Base-by-base conservation (phyloP, 2,113 vertebrate genomes). In the Colaptes auratus region DNA sequence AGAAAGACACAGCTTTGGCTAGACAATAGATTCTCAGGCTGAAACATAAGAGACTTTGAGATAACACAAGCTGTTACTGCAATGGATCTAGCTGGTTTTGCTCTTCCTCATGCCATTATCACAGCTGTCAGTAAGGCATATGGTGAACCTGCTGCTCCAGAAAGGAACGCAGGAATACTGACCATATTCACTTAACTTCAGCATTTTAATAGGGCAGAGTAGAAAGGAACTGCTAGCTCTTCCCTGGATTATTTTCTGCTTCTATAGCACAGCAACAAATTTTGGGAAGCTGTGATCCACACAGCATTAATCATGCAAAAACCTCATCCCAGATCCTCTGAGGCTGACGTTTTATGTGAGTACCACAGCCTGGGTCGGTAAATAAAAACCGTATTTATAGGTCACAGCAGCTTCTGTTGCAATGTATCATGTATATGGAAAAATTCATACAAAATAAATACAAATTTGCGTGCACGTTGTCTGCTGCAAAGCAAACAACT, bases 391-490 rank as follows among this genome's bases (percentile, higher is more conserved):
- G 0, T 18, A 27, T 35, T 52, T 72, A n/a, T 12, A 35, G 16
- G 1, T 18, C 28, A n/a, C 0, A 15, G 36, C 27, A 56, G 14
- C 20, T 35, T 70, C 39, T 31, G 1, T 24, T 23, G 31, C 19
- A 56, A 8, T n/a, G n/a, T n/a, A n/a, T n/a, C n/a, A n/a, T n/a
- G n/a, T n/a, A n/a, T n/a, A n/a, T n/a, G n/a, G n/a, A n/a, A n/a
- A n/a, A n/a, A n/a, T n/a, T n/a, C n/a, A n/a, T n/a, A n/a, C n/a
- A 12, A 0, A 2, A 42, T 3, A 25, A 21, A 23, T 0, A 27
- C 2, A 12, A 16, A 10, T 6, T 2, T 6, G 10, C 13, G n/a
- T 0, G 15, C n/a, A 3, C 27, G 3, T 69, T 10, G 75, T 6
- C 16, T 1, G 35, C 18, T 42, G 30, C 48, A 23, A 59, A 28